A percentile compares a stretch with the other conserved stretches of the same genome.
phyloP scores from a whole-genome alignment of 2,113 vertebrate genomes.

The Thalassarche chlororhynchos region DNA sequence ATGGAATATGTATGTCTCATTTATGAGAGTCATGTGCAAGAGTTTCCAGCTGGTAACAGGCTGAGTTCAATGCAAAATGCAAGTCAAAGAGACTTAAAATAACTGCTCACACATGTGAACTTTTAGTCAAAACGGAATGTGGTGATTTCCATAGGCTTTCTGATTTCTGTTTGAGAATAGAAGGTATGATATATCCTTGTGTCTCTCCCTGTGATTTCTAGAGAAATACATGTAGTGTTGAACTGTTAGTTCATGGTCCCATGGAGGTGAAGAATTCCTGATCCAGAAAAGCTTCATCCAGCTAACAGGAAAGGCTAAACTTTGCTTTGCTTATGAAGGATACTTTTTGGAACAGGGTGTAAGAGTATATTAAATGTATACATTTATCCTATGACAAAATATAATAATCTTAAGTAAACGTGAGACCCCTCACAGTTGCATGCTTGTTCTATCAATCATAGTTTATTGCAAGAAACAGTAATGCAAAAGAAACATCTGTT shows the following conservation, averaged over 20 bases:
- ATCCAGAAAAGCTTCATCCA: not conserved
- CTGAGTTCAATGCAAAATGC: not conserved
- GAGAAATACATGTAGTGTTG: not conserved
- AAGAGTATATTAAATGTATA: not conserved
- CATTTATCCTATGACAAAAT: not conserved
- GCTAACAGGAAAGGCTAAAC: not conserved
- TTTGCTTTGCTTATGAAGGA: not conserved
- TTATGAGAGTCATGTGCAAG: not conserved
- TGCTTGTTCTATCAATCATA: not conserved
- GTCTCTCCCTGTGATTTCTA: not conserved
- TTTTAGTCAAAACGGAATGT: not conserved
- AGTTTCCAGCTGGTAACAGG: not conserved
- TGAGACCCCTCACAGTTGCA: not conserved
- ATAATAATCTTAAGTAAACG: not conserved
- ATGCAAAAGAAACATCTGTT: constrained; percentile 5
- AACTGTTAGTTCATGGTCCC: not conserved
- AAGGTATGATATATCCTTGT: not conserved
- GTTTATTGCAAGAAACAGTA: not conserved
- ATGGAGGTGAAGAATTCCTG: not conserved
- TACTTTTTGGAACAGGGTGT: not conserved
- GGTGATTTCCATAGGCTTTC: not conserved
- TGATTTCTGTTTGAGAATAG: not conserved
- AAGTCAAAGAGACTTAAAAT: not conserved
- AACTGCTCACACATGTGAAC: not conserved
- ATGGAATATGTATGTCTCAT: not conserved